A percentile compares a stretch with the other conserved stretches of the same genome.
Conservation (phyloP, 2,888 invertebrate genomes). For the Zhuqinia jingwanae region DNA sequence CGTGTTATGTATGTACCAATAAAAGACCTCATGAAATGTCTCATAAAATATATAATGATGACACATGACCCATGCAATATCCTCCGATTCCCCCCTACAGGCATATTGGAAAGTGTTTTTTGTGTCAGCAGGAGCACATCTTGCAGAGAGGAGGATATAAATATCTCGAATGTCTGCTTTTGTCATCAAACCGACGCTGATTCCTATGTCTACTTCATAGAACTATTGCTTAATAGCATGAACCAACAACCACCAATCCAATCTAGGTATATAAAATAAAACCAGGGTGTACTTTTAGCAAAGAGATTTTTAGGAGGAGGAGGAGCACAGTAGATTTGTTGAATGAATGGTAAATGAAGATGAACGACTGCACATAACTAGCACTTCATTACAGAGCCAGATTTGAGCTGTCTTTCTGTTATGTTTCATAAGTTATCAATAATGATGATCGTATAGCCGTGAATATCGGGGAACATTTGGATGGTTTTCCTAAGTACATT, state of each 20-base stretch:
- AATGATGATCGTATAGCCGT: too few relatives aligned
- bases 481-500: too few relatives aligned
- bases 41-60: slow-evolving; percentile 20
- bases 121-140: not conserved
- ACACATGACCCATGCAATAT: slow-evolving; percentile 23
- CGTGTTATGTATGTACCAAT: not conserved
- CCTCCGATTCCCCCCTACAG: not conserved
- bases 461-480: too few relatives aligned
- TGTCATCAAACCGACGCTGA: not conserved
- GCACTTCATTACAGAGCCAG: not conserved
- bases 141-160: not conserved
- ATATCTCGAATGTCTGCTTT: not conserved
- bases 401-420: not conserved
- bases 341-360: slow-evolving; percentile 44
- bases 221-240: not conserved
- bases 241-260: not conserved
- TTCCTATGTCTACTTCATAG: not conserved
- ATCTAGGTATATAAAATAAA: not conserved
- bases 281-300: not conserved
- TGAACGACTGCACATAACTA: slow-evolving; percentile 45
- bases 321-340: slow-evolving; percentile 37
- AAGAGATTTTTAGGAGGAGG: not conserved
- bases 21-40: not conserved
- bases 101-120: not conserved
- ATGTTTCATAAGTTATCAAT: too few relatives aligned